Base-by-base conservation (phyloP, 2,113 vertebrate genomes). In the Eira barbara region DNA sequence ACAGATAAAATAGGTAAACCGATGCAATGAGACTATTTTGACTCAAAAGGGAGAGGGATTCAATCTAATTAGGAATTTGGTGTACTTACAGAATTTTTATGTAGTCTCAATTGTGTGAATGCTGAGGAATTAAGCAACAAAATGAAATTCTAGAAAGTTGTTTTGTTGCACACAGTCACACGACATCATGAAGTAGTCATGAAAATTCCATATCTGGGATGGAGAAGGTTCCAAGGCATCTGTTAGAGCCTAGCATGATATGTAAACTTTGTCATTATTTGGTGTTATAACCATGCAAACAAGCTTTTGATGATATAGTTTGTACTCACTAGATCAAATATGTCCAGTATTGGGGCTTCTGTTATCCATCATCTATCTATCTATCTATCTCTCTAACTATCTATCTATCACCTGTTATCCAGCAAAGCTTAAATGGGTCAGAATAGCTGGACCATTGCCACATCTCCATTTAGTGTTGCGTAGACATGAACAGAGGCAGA, bases 1-100 rank as follows among this genome's bases (percentile, higher is more conserved):
- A 94, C 90, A 84, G 80, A 86, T 92, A 92, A 95, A 96, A 67
- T 84, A 84, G 94, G 78, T 34, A 94, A 86, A 69, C 91, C 69
- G 47, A 59, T 55, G 74, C 67, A 10, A 14, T 25, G 14, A 92
- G 55, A 79, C 80, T 92, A 47, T 95, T 89, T 94, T 88, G 71
- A 93, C 88, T 76, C 52, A 45, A 73, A 74, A 39, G 52, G 80
- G 34, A 91, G 88, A 92, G 90, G 47, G 78, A 88, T 85, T 84
- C 42, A 71, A 27, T 78, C 34, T 57, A 59, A 69, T 23, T 78
- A 61, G 39, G 49, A 89, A 67, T 81, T 31, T n/a, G 36, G 88
- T 36, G 27, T 31, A 47, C 21, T 67, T 63, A 49, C 34, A 83
- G 39, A 29, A 80, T 67, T 57, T 89, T 81, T 87, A 71, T 42